Percentiles rank a stretch among this genome's conserved stretches.
Evolutionary conservation across 2,113 vertebrate species (phyloP).

Genomic region (Corvus cornix): DNA sequence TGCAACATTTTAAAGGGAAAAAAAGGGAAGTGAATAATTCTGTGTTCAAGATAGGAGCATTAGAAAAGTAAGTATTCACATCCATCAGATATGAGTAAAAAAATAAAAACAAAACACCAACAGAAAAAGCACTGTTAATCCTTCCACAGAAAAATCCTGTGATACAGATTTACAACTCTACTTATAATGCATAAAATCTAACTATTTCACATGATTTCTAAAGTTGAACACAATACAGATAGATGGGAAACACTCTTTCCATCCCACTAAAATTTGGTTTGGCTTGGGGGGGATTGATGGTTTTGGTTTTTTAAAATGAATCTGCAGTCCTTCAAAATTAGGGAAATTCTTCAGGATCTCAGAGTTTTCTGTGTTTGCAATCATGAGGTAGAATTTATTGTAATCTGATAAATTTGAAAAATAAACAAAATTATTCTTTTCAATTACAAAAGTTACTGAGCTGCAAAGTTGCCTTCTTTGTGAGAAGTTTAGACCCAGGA

Average conservation of each 20-base stretch:
- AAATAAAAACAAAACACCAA: not conserved
- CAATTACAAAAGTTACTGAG: not conserved
- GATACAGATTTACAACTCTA: not conserved
- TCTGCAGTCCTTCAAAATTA: not conserved
- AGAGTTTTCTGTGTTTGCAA: not conserved
- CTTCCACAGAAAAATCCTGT: not conserved
- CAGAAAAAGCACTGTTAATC: not conserved
- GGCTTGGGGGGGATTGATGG: rapidly evolving
- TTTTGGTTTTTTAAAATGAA: not conserved
- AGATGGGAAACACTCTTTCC: not conserved
- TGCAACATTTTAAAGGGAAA: not conserved
- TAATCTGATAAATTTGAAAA: not conserved
- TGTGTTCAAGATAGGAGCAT: not conserved
- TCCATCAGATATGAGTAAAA: not conserved
- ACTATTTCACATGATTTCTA: not conserved
- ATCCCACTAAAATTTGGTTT: not conserved
- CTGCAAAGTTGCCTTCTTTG: not conserved
- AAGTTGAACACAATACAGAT: not conserved
- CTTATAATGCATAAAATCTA: not conserved
- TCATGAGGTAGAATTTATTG: not conserved
- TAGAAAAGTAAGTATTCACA: not conserved
- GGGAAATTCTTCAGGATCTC: not conserved
- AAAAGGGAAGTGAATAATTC: not conserved
- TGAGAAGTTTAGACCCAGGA: not conserved
- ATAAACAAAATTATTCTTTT: not conserved